A percentile compares a stretch with the other conserved stretches of the same genome.
phyloP scores from a whole-genome alignment of 1,140 invertebrate genomes.

The Neelides sp. region DNA sequence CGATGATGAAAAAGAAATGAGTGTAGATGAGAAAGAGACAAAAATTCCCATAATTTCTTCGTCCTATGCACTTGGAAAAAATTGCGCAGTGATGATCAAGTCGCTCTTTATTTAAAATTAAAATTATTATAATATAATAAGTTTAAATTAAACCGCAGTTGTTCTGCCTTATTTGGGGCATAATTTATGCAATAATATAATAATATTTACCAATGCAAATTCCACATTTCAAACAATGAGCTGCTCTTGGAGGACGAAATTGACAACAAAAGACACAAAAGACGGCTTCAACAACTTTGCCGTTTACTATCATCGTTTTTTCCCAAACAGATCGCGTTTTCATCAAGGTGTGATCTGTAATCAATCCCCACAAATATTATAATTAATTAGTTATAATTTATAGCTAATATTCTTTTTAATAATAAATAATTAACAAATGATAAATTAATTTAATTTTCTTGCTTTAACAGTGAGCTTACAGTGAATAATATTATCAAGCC shows the following conservation, averaged over 20 bases:
- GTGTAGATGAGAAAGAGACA: not conserved
- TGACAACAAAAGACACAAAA: conserved; percentile 7
- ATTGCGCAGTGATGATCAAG: conserved; percentile 6
- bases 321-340: not conserved
- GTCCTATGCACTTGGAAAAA: conserved; percentile 11
- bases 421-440: not conserved
- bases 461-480: not conserved
- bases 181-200: too few relatives aligned
- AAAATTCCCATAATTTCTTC: conserved; percentile 10
- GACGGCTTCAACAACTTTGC: not conserved
- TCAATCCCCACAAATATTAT: too few relatives aligned
- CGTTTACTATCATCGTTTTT: not conserved
- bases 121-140: not conserved
- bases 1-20: not conserved
- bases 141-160: not conserved
- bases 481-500: not conserved
- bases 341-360: too few relatives aligned
- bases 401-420: conserved; percentile 3
- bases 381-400: too few relatives aligned
- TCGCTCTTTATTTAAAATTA: conserved; percentile 1
- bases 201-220: conserved; percentile 6
- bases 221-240: conserved; percentile 1
- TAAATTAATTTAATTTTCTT: not conserved
- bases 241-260: not conserved
- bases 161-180: not conserved